phyloP scores from a whole-genome alignment of 2,888 invertebrate genomes.

The Caenorhabditis doughertyi region DNA sequence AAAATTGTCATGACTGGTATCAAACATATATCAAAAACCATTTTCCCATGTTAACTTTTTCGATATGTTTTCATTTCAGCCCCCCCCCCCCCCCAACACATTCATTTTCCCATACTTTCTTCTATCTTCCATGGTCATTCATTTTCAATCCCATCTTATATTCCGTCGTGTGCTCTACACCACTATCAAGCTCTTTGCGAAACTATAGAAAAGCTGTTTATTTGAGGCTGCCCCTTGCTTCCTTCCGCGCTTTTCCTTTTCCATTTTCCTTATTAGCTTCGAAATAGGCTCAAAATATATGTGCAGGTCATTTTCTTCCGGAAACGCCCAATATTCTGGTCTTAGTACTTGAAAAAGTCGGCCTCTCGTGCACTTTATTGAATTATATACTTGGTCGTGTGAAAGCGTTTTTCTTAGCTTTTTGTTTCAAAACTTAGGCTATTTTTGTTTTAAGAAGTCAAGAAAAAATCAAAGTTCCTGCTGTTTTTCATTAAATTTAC shows the following conservation, averaged over 20 bases:
- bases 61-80: neutral
- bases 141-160: constrained; percentile 28
- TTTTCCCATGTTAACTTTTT: too few species aligned
- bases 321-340: constrained; percentile 59
- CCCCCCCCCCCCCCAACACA: too few species aligned
- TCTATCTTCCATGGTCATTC: neutral
- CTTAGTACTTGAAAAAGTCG: constrained; percentile 31
- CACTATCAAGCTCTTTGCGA: constrained; percentile 9
- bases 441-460: constrained; percentile 10
- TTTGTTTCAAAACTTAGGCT: constrained; percentile 9
- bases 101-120: neutral
- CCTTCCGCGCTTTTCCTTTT: constrained; percentile 17
- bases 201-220: constrained; percentile 55
- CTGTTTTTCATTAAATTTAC: too few species aligned
- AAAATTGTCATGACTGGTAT: too few species aligned
- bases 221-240: constrained; percentile 27
- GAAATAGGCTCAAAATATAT: constrained; percentile 40
- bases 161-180: constrained; percentile 20
- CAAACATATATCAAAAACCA: too few species aligned
- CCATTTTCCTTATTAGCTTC: constrained; percentile 60
- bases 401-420: constrained; percentile 18
- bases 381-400: constrained; percentile 53
- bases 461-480: constrained; percentile 4
- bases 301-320: constrained; percentile 48
- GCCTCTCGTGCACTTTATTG: constrained; percentile 41